Evolutionary conservation across 2,888 invertebrate genomes (phyloP).

Genomic region (Eilema caniola): DNA sequence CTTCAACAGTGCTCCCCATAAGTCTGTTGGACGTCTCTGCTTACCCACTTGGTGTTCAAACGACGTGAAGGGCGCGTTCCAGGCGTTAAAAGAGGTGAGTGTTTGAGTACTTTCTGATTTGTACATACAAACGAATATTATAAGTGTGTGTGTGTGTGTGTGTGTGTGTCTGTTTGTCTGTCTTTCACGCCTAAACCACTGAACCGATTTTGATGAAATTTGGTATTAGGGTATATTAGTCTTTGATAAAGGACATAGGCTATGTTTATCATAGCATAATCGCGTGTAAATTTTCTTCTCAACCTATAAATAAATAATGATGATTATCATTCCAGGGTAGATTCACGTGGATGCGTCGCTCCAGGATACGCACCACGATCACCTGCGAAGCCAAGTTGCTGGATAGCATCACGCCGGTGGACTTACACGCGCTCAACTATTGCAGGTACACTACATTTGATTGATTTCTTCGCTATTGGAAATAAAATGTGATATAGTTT

Average conservation of each 20-base stretch:
- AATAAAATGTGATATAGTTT: too few relatives aligned
- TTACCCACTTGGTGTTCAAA: constrained; percentile 94
- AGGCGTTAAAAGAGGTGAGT: constrained; percentile 91
- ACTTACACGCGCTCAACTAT: constrained; percentile 90
- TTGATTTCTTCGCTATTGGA: too few relatives aligned
- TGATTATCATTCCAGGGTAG: constrained; percentile 87
- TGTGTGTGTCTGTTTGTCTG: too few relatives aligned
- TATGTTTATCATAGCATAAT: too few relatives aligned
- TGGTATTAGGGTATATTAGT: too few relatives aligned
- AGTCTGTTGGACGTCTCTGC: constrained; percentile 97
- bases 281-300: too few relatives aligned
- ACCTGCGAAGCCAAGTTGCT: constrained; percentile 86
- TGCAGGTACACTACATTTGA: constrained; percentile 73
- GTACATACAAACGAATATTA: too few relatives aligned
- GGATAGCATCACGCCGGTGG: constrained; percentile 89
- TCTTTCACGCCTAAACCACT: too few relatives aligned
- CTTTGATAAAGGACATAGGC: too few relatives aligned
- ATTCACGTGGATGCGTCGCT: constrained; percentile 95
- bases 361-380: constrained; percentile 95
- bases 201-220: too few relatives aligned
- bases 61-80: constrained; percentile 92
- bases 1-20: constrained; percentile 97
- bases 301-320: too few relatives aligned
- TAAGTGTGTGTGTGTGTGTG: too few relatives aligned
- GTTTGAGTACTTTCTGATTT: background rate